These are phyloP conservation scores for Clarias laeviceps DNA, from an alignment of 2,797 vertebrate species.

Conservation along the genomic window DNA sequence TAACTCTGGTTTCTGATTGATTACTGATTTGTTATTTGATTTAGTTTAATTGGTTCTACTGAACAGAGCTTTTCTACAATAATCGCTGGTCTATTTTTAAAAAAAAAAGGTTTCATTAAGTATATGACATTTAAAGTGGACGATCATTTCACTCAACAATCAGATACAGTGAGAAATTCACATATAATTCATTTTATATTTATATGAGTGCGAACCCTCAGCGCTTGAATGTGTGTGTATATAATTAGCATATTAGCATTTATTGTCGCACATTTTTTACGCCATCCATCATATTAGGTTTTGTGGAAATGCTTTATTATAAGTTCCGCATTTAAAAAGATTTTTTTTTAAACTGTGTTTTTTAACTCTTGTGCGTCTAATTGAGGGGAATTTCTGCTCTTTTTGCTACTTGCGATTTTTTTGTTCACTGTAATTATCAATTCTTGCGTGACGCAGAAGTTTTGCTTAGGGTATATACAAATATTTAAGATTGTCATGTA, in stretches of 20 bases:
- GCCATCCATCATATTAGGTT: neutral
- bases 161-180: neutral
- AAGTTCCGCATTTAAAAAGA: neutral
- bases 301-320: neutral
- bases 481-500: no score
- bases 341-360: neutral
- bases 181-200: neutral
- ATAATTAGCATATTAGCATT: neutral
- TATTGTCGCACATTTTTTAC: neutral
- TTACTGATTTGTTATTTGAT: neutral
- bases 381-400: neutral
- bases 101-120: neutral
- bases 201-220: neutral
- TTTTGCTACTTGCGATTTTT: no score
- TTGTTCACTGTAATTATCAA: no score
- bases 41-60: neutral
- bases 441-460: no score
- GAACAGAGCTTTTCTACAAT: neutral
- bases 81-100: neutral
- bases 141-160: neutral
- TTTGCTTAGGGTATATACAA: no score
- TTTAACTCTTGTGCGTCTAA: neutral
- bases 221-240: no score
- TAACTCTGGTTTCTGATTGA: neutral
- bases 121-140: neutral